These are phyloP conservation scores for Chrysogorgia sp. DNA, from an alignment of 92 coral and sea anemone genomes.

Conservation along the genomic window DNA sequence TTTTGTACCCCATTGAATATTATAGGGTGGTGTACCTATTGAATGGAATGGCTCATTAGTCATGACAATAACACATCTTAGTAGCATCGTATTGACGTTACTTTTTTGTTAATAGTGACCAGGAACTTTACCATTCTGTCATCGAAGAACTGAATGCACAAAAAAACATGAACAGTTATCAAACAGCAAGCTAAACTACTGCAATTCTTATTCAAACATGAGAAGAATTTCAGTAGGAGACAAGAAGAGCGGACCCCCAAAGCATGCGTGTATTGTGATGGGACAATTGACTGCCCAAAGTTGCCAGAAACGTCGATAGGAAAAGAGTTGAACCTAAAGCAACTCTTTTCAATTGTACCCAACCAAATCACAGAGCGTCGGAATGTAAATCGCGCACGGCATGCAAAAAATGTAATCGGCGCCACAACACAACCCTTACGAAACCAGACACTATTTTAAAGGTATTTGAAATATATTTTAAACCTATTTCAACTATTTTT, in stretches of 20 bases:
- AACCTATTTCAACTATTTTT: no score
- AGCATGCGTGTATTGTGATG: constrained; percentile 27
- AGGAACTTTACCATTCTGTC: no score
- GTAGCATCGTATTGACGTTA: no score
- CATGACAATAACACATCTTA: no score
- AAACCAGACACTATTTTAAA: no score
- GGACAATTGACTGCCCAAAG: background rate
- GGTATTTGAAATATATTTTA: no score
- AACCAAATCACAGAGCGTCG: constrained; percentile 29
- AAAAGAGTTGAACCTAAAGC: background rate
- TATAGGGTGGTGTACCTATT: no score
- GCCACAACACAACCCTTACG: constrained; percentile 9
- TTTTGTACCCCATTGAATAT: no score
- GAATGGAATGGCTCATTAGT: no score
- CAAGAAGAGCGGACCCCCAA: constrained; percentile 35
- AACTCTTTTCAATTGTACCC: constrained; percentile 8
- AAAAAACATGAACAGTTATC: no score
- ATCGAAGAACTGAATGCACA: no score
- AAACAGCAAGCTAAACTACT: background rate
- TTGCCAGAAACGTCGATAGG: background rate
- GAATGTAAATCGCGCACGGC: constrained; percentile 48
- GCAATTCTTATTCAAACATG: constrained; percentile 22
- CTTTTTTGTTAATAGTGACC: no score
- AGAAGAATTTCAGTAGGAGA: constrained; percentile 25
- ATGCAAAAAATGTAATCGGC: constrained; percentile 42